Base-by-base conservation (phyloP, 2,113 vertebrate species). In the Garra rufa region DNA sequence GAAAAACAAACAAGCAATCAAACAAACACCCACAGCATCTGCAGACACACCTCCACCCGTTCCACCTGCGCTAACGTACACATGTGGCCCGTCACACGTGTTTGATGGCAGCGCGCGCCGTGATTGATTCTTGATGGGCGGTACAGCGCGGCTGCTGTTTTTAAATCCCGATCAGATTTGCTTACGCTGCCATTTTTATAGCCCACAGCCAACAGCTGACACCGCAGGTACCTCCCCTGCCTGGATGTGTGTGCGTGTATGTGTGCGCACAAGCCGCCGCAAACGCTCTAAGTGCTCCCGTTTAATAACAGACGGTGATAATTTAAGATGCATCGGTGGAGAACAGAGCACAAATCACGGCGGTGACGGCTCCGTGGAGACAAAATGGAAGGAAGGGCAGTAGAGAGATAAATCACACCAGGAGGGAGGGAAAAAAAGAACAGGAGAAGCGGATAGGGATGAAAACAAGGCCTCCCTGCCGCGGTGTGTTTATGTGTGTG, bases 231-330 rank as follows among this genome's bases (percentile, higher is more conserved):
- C 83, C n/a, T 76, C 52, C 76, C 43, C 11, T 78, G 82, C 57
- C 44, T 71, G 44, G 11, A 8, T 50, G 52, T 46, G 24, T 26
- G 55, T 78, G 70, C 38, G 48, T 77, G 41, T 28, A 70, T 81
- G 24, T 81, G 79, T 34, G 17, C n/a, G 79, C 26, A 43, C 24
- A 67, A 77, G 79, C 74, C 61, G 50, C 81, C 28, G 63, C 69
- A 83, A 86, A 84, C 10, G 67, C 41, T 77, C 70, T 84, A 84
- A 89, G 87, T 90, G 77, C 79, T 88, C 83, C 77, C 63, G 83
- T 88, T 89, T 88, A 89, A 91, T 89, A 90, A 85, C 87, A 87
- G 87, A 84, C 86, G 87, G 88, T 85, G 77, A 89, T 90, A 82
- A 88, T 89, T 91, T 91, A 91, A 87, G 88, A 85, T 43, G 82